Percentiles rank a stretch among this genome's conserved stretches.
Evolutionary conservation across 2,113 vertebrate species (phyloP).

Genomic region (Cariama cristata): DNA sequence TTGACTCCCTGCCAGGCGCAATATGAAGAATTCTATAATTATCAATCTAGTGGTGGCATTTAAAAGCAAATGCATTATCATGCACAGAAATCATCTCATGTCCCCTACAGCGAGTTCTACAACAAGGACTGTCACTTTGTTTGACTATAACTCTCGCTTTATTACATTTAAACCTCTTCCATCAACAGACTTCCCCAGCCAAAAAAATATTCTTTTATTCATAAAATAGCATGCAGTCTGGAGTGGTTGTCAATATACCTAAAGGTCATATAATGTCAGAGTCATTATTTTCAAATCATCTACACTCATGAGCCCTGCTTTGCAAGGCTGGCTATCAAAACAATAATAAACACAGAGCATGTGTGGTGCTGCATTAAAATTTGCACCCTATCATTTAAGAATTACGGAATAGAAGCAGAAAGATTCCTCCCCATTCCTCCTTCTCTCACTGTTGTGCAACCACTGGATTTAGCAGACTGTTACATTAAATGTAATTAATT

Average conservation of each 20-base stretch:
- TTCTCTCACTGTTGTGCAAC: neutral
- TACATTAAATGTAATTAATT: neutral
- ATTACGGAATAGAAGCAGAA: neutral
- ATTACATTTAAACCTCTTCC: conserved; percentile 41
- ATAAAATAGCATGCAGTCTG: conserved; percentile 8
- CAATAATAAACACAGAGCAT: neutral
- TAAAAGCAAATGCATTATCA: conserved; percentile 69
- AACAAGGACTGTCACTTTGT: conserved; percentile 30
- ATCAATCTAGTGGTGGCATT: conserved; percentile 65
- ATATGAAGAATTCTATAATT: conserved; percentile 76
- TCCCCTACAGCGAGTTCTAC: conserved; percentile 41
- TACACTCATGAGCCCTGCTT: neutral
- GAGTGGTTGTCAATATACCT: neutral
- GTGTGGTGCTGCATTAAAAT: neutral
- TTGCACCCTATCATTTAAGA: neutral
- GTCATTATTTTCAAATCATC: conserved; percentile 44
- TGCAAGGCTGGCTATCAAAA: neutral
- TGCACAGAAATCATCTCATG: conserved; percentile 53
- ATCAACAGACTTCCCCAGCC: conserved; percentile 2
- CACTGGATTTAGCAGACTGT: neutral
- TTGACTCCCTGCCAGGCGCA: conserved; percentile 65
- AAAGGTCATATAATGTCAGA: conserved; percentile 55
- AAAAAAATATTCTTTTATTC: conserved; percentile 7
- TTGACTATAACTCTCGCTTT: conserved; percentile 16
- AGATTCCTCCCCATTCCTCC: neutral